Conservation (phyloP, 2,113 vertebrate species). For the Sylvilagus bachmani region DNA sequence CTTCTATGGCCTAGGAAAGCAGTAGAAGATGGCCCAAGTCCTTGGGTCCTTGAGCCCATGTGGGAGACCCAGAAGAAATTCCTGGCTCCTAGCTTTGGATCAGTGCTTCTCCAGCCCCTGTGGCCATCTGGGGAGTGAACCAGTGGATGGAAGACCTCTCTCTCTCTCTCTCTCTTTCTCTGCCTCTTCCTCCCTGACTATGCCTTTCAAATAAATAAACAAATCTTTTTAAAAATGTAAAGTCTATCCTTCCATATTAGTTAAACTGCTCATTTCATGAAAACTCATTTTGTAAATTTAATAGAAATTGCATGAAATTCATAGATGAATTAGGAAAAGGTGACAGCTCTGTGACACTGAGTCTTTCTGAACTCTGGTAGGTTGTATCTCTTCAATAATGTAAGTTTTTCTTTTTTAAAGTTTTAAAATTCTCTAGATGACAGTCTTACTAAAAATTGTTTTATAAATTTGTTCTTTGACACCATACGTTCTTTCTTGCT, state of each 20-base stretch:
- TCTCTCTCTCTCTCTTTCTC: too few species aligned
- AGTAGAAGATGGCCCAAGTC: too few species aligned
- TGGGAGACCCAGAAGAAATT: too few species aligned
- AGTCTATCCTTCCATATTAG: background rate
- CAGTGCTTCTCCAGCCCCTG: too few species aligned
- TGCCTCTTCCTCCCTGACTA: too few species aligned
- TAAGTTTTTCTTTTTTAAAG: background rate
- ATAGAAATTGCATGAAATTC: background rate
- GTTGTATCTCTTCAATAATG: background rate
- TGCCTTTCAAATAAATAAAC: too few species aligned
- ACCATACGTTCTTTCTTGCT: background rate
- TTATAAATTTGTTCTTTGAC: background rate
- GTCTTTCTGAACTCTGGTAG: background rate
- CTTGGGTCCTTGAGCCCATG: too few species aligned
- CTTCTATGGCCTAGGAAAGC: too few species aligned
- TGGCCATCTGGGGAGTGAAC: too few species aligned
- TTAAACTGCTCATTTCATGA: background rate
- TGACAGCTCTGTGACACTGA: background rate
- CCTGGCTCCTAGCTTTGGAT: too few species aligned
- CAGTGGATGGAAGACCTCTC: too few species aligned
- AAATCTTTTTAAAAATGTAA: background rate
- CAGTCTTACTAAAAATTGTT: background rate
- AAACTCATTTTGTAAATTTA: constrained; percentile 13
- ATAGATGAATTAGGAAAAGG: background rate
- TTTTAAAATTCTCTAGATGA: background rate